phyloP scores from a whole-genome alignment of 92 coral and sea anemone genomes.

The Porites cylindrica region DNA sequence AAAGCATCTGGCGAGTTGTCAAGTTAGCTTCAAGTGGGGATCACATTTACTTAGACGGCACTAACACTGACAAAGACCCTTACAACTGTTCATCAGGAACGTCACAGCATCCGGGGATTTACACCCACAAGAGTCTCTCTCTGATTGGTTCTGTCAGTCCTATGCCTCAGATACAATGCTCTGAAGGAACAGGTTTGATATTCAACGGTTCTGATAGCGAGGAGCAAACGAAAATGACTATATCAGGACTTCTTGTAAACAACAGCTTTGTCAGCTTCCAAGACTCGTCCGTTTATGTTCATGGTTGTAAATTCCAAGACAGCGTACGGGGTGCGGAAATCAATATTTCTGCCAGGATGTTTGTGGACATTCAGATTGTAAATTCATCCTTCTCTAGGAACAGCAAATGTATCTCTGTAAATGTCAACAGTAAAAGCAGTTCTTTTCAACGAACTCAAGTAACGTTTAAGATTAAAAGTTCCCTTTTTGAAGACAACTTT shows the following conservation, averaged over 20 bases:
- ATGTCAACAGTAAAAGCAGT: neutral
- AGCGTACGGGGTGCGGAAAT: neutral
- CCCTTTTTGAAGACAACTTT: no score
- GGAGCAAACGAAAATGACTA: neutral
- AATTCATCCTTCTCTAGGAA: neutral
- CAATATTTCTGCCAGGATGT: neutral
- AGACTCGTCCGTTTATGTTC: neutral
- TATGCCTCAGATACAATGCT: no score
- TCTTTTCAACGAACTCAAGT: neutral
- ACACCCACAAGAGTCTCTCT: no score
- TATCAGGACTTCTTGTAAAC: neutral
- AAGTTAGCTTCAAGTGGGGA: neutral
- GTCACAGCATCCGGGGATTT: no score
- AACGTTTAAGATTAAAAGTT: neutral
- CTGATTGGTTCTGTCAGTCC: no score
- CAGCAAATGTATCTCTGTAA: neutral
- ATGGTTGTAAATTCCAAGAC: neutral
- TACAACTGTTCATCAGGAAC: conserved; percentile 20
- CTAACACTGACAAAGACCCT: conserved; percentile 28
- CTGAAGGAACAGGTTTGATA: no score
- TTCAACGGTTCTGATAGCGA: neutral
- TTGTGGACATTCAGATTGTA: neutral
- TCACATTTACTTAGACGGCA: conserved; percentile 45
- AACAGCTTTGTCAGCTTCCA: neutral
- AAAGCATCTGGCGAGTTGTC: no score